phyloP scores from a whole-genome alignment of 2,888 invertebrate species.

The Cataglyphis livida region DNA sequence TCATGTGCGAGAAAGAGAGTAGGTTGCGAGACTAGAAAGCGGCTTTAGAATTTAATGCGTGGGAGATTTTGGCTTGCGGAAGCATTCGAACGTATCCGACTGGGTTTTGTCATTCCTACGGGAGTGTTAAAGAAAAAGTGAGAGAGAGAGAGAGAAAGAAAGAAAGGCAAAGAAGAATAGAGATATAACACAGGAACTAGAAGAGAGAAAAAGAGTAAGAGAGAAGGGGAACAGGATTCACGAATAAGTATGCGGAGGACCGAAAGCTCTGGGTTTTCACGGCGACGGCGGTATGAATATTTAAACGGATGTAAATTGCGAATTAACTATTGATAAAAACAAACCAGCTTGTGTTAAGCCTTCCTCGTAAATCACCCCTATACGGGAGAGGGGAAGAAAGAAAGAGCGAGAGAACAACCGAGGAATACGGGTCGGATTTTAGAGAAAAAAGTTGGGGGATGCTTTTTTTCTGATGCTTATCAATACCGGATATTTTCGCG shows the following conservation, averaged over 20 bases:
- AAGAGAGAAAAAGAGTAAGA: slow-evolving; percentile 36
- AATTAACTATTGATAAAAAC: slow-evolving; percentile 82
- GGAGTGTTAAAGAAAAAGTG: slow-evolving; percentile 37
- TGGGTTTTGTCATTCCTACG: slow-evolving; percentile 63
- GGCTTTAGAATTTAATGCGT: slow-evolving; percentile 79
- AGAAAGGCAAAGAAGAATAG: slow-evolving; percentile 31
- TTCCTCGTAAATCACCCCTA: slow-evolving; percentile 76
- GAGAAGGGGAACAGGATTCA: slow-evolving; percentile 45
- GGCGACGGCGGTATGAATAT: slow-evolving; percentile 77
- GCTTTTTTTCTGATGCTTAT: slow-evolving; percentile 2
- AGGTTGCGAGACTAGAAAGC: slow-evolving; percentile 73
- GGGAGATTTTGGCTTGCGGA: slow-evolving; percentile 73
- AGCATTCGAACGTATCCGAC: slow-evolving; percentile 70
- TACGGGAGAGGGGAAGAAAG: slow-evolving; percentile 10
- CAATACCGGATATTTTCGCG: slow-evolving; percentile 20
- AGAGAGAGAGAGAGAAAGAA: slow-evolving; percentile 39
- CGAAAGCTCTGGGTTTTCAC: slow-evolving; percentile 73
- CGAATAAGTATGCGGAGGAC: slow-evolving; percentile 75
- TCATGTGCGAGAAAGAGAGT: slow-evolving; percentile 52
- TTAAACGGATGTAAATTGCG: slow-evolving; percentile 81
- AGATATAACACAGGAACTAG: slow-evolving; percentile 10
- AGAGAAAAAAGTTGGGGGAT: background rate
- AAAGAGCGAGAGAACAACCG: slow-evolving; percentile 11
- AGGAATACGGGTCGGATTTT: slow-evolving; percentile 17
- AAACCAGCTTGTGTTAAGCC: slow-evolving; percentile 77